Evolutionary conservation across 2,797 vertebrate genomes (phyloP), one percentile per base, ranked within the genome.

Genomic region (Monodelphis domestica): DNA sequence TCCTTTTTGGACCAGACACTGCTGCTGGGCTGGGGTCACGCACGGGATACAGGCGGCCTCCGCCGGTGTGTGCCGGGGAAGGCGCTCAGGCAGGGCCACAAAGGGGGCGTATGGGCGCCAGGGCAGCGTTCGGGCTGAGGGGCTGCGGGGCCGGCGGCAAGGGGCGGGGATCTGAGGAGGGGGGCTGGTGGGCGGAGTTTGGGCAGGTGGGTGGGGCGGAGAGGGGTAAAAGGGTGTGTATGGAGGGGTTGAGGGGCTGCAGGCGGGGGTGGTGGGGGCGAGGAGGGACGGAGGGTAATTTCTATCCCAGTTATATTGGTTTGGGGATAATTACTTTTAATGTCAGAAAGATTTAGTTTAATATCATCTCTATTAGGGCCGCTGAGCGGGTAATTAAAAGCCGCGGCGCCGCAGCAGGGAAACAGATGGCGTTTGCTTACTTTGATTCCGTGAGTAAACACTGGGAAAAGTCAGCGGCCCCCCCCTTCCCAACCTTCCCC

Each of bases 331-430:
- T 99, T 99, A 99, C 99, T 99, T 99, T 99, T 99, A 99, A 99
- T 99, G 99, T 99, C 99, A 99, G 98, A 99, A 99, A 99, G 99
- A 99, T 99, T 99, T 99, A 99, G 99, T 99, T 99, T 99, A 99
- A 99, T 99, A 99, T 99, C 99, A 99, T 99, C 99, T 99, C 99
- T 99, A 99, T 99, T 99, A 99, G 99, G 70, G 99, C 99, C 98
- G 99, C 99, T 99, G 99, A 99, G 99, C 98, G 98, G 99, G 99
- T 99, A 99, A 99, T 99, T 99, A 99, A 99, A 99, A 99, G 99
- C 99, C 99, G 98, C 98, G 99, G 99, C 99, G 99, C 99, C 98
- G 98, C 99, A 99, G 99, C 99, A 99, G 99, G 99, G 99, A 99
- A 99, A 99, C 99, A 99, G 99, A 99, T 99, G 99, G 99, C 99